These are phyloP conservation scores for Leptopilina clavipes DNA, from an alignment of 1,140 invertebrate genomes.

Conservation along the genomic window DNA sequence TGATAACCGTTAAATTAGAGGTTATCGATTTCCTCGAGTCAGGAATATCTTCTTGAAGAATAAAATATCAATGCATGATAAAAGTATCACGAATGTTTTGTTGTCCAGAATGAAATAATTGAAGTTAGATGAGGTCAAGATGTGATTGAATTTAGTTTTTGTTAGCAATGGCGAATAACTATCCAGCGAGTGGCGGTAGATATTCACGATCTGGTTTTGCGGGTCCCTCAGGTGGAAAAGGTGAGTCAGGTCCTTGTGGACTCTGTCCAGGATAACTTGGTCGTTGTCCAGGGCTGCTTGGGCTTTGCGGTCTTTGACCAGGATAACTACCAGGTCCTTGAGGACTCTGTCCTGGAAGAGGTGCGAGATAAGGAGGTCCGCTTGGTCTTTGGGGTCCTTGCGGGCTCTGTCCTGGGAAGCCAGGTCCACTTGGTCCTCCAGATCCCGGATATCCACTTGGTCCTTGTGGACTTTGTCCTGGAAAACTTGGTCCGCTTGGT, in stretches of 20 bases:
- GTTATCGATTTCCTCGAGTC: constrained; percentile 3
- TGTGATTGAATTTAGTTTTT: not conserved
- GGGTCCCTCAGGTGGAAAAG: constrained; percentile 60
- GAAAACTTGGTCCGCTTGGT: constrained; percentile 47
- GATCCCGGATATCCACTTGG: constrained; percentile 35
- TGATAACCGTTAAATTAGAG: not conserved
- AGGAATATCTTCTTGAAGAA: constrained; percentile 8
- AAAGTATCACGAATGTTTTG: not conserved
- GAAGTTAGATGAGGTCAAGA: not conserved
- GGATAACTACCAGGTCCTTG: constrained; percentile 51
- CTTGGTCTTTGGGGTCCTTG: constrained; percentile 55
- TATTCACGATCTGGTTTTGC: constrained; percentile 67
- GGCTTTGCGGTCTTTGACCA: constrained; percentile 48
- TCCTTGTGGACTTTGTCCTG: constrained; percentile 39
- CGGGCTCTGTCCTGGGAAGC: constrained; percentile 49
- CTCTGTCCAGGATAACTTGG: constrained; percentile 47
- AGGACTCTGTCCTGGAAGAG: constrained; percentile 42
- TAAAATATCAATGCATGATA: not conserved
- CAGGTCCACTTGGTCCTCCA: constrained; percentile 46
- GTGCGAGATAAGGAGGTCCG: constrained; percentile 49
- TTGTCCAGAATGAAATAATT: constrained; percentile 3
- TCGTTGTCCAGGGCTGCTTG: constrained; percentile 43
- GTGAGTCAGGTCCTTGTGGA: constrained; percentile 51
- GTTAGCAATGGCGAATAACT: constrained; percentile 42
- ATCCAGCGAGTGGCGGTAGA: constrained; percentile 64